Conservation (phyloP, 2,888 invertebrate species). For the Allacma fusca region DNA sequence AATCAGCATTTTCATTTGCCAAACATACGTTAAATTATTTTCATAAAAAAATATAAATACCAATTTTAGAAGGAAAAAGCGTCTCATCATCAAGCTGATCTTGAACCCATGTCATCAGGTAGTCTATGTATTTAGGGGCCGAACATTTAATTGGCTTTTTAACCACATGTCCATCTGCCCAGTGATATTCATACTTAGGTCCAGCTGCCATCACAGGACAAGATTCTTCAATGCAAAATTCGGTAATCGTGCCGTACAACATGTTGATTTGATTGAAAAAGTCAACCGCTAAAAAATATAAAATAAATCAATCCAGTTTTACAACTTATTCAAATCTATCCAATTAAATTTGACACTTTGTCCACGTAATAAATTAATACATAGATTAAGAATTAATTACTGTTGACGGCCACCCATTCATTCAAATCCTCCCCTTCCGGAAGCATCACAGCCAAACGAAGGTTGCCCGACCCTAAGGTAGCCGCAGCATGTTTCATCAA, state of each 20-base stretch:
- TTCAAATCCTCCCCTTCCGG: conserved; percentile 99
- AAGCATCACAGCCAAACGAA: conserved; percentile 92
- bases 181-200: conserved; percentile 99
- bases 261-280: conserved; percentile 99
- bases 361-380: too few relatives aligned
- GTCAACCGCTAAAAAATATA: conserved; percentile 97
- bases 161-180: conserved; percentile 98
- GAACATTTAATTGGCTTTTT: conserved; percentile 97
- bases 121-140: conserved; percentile 97
- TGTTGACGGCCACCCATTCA: conserved; percentile 99
- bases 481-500: conserved; percentile 99
- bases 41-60: too few relatives aligned
- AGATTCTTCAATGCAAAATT: conserved; percentile 97
- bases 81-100: conserved; percentile 99
- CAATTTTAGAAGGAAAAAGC: conserved; percentile 97
- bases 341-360: too few relatives aligned
- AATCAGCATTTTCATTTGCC: too few relatives aligned
- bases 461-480: conserved; percentile 95
- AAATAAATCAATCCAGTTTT: conserved; percentile 62
- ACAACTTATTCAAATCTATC: too few relatives aligned
- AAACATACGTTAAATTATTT: too few relatives aligned
- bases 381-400: conserved; percentile 77
- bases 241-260: conserved; percentile 99
- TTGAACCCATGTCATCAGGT: conserved; percentile 73
- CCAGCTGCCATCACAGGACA: conserved; percentile 99